Base-by-base conservation (phyloP, 1,140 invertebrate species). In the Gonioctena quinquepunctata region DNA sequence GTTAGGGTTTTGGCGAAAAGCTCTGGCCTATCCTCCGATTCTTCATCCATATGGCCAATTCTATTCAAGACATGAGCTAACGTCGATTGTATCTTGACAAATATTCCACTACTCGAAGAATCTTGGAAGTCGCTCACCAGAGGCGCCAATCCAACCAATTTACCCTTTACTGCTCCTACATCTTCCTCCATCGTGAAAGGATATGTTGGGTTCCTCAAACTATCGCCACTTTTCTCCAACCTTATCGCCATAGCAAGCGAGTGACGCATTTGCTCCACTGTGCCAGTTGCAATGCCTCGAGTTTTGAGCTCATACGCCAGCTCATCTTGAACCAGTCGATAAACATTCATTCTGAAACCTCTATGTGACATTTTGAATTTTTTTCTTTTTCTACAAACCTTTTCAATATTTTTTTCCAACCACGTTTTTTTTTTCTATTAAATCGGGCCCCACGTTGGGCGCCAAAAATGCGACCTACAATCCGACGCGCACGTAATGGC, bases 101-200 rank as follows among this genome's bases (percentile, higher is more conserved):
- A 22, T 11, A 16, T 8, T 13, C n/a, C 25, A 16, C 21, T 59
- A 59, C 13, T 7, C 7, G 3, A 5, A 13, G 21, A 13, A 25
- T 59, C 23, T 8, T 2, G 21, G n/a, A 59, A 27, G 11, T 59
- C 56, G 3, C 21, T 26, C 42, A 68, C 22, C 3, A 42, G 21
- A n/a, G 27, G 18, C 42, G 11, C 33, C 13, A 63, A 5, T 63
- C 42, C 61, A n/a, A 7, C 48, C 7, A 52, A n/a, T n/a, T 65
- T 54, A 0, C 19, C 25, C 19, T 28, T 18, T 2, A 54, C 63
- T 16, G 19, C 11, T 23, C 19, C 16, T 7, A 66, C 25, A 66
- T 66, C 63, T 26, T 66, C 26, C 8, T 56, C 63, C 3, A n/a
- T 18, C 21, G 19, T 66, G 19, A 54, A 66, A 5, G 63, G 63